Conservation (phyloP, 2,113 vertebrate genomes). For the Columba janthina region DNA sequence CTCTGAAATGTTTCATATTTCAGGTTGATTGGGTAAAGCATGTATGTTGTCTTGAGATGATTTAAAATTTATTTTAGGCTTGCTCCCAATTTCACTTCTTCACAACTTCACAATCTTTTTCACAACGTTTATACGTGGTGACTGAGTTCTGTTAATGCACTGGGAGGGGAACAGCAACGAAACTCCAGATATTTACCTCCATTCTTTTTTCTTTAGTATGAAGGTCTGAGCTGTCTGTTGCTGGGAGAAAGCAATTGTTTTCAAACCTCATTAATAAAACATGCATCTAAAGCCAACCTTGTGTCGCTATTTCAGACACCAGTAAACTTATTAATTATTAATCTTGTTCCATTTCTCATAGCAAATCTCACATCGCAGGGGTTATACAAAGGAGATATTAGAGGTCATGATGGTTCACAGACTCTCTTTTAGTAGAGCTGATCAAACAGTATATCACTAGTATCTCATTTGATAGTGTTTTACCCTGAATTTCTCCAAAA, state of each 20-base stretch:
- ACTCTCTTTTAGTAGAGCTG: background rate
- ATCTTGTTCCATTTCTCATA: slow-evolving; percentile 48
- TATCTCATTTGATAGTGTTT: slow-evolving; percentile 9
- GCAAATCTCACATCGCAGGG: slow-evolving; percentile 6
- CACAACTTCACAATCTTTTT: background rate
- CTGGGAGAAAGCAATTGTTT: slow-evolving; percentile 49
- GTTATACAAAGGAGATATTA: slow-evolving; percentile 51
- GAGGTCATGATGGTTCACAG: background rate
- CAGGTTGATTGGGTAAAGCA: background rate
- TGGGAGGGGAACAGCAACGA: background rate
- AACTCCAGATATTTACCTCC: background rate
- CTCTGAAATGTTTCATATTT: background rate
- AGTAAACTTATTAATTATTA: slow-evolving; percentile 44
- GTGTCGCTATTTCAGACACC: slow-evolving; percentile 31
- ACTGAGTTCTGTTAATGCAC: background rate
- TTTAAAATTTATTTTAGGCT: background rate
- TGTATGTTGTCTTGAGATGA: background rate
- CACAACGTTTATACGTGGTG: background rate
- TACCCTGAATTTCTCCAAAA: background rate
- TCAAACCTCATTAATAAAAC: slow-evolving; percentile 62
- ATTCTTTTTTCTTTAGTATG: background rate
- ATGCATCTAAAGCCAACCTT: slow-evolving; percentile 22
- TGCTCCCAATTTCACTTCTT: background rate
- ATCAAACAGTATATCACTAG: background rate
- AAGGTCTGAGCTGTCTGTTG: background rate